Base-by-base conservation (phyloP, 2,113 vertebrate species). In the Rousettus leschenaultii region DNA sequence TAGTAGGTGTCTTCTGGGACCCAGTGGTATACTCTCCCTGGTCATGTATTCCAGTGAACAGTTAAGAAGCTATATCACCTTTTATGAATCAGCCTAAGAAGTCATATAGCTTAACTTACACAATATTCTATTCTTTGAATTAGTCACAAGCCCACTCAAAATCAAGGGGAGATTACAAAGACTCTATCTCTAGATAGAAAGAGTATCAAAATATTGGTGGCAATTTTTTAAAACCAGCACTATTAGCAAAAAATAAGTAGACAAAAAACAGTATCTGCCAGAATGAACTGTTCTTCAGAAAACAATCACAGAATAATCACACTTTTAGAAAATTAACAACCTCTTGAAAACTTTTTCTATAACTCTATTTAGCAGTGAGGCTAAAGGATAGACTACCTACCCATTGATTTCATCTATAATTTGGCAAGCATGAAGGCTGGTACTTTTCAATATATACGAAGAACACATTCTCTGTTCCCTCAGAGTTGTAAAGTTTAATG, bases 351-450 rank as follows among this genome's bases (percentile, higher is more conserved):
- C 24, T 51, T 83, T 38, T 89, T 61, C 82, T 61, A 9, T 61
- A 71, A 80, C 35, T 95, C 71, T 61, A 1, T 43, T 79, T 21
- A 73, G 40, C 38, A 59, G 38, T 8, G 2, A 88, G 66, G n/a
- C 91, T 94, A 1, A 59, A 43, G 33, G 40, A 83, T 1, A 86
- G 45, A 94, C 91, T 86, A 90, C 40, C 48, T 78, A 89, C 57
- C 77, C 86, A 90, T 30, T 9, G 18, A 89, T 92, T 93, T 89
- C 92, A 89, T 95, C 95, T 87, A 80, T 92, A 92, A 97, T 97
- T 95, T 84, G 95, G 38, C 83, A 35, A 91, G 86, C 94, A 38
- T 12, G 75, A 88, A 93, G 28, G 61, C 43, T 71, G 68, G 21
- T 55, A 11, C 80, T 85, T 96, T 85, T 91, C 89, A 92, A 95